Conservation (phyloP, 2,888 invertebrate species). For the Rhagonycha lutea region DNA sequence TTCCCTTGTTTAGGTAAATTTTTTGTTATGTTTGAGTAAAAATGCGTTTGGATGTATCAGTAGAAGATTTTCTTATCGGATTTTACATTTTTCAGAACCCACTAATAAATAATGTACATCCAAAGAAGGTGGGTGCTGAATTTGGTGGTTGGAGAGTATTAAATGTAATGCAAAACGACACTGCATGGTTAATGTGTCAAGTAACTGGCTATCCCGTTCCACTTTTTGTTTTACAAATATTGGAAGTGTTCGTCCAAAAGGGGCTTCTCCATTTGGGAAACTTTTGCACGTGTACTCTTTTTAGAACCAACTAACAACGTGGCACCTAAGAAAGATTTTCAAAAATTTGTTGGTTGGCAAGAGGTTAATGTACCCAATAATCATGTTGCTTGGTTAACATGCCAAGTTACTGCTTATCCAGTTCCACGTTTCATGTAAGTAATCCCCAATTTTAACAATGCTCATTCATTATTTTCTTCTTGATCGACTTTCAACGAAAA, state of each 20-base stretch:
- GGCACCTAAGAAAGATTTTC: conserved; percentile 60
- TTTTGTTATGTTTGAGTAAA: not conserved
- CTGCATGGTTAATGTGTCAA: conserved; percentile 68
- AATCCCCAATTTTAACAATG: not conserved
- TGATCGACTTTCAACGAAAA: not conserved
- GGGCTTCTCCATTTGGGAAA: not conserved
- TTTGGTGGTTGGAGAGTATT: conserved; percentile 64
- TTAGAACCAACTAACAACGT: conserved; percentile 67
- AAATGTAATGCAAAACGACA: conserved; percentile 57
- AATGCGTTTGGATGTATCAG: not conserved
- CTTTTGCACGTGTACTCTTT: conserved; percentile 32
- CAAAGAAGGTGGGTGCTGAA: conserved; percentile 65
- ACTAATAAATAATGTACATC: conserved; percentile 68
- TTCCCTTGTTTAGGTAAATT: conserved; percentile 70
- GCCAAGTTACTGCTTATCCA: conserved; percentile 72
- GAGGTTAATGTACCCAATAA: conserved; percentile 59
- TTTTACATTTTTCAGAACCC: conserved; percentile 52
- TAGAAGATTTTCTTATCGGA: not conserved
- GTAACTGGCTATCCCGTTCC: conserved; percentile 62
- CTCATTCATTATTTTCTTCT: not conserved
- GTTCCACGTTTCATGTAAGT: conserved; percentile 54
- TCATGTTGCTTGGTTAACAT: conserved; percentile 65
- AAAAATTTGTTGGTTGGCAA: conserved; percentile 59
- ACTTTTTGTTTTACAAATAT: conserved; percentile 48
- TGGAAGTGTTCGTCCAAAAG: conserved; percentile 18